Percentiles rank a stretch among this genome's conserved stretches.
phyloP scores from a whole-genome alignment of 2,888 invertebrate genomes.

The Tipula lateralis region DNA sequence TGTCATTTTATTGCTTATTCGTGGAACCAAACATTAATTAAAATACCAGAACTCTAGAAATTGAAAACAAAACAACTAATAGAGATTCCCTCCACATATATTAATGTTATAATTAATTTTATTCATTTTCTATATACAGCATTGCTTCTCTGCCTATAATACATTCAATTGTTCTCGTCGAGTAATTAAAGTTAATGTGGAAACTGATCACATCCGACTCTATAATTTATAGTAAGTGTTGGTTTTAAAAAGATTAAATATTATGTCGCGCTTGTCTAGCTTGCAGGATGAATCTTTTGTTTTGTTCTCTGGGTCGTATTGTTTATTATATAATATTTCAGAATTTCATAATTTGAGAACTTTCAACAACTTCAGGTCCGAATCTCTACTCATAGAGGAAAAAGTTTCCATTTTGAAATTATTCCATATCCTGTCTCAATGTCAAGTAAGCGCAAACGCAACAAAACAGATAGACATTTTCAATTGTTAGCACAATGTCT shows the following conservation, averaged over 20 bases:
- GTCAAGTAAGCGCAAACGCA: not conserved
- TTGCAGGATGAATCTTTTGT: not conserved
- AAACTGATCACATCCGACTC: not conserved
- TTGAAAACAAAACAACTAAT: not conserved
- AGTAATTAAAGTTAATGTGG: not conserved
- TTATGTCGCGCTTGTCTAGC: not conserved
- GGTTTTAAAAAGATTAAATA: not conserved
- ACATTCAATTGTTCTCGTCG: not conserved
- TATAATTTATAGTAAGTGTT: not conserved
- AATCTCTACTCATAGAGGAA: too few species aligned
- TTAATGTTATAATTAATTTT: not conserved
- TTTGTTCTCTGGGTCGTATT: not conserved
- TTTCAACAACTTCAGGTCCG: too few species aligned
- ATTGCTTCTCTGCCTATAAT: not conserved
- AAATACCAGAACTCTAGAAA: not conserved
- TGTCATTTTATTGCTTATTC: not conserved
- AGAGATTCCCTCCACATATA: not conserved
- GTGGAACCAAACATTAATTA: not conserved
- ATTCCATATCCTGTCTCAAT: not conserved
- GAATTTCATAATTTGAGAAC: too few species aligned
- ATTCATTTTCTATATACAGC: not conserved
- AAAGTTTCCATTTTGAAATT: not conserved
- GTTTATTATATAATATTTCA: not conserved
- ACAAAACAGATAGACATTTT: not conserved
- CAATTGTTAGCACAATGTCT: not conserved